These are phyloP conservation scores for Aldabrachelys gigantea DNA, from an alignment of 2,113 vertebrate genomes.

Conservation along the genomic window DNA sequence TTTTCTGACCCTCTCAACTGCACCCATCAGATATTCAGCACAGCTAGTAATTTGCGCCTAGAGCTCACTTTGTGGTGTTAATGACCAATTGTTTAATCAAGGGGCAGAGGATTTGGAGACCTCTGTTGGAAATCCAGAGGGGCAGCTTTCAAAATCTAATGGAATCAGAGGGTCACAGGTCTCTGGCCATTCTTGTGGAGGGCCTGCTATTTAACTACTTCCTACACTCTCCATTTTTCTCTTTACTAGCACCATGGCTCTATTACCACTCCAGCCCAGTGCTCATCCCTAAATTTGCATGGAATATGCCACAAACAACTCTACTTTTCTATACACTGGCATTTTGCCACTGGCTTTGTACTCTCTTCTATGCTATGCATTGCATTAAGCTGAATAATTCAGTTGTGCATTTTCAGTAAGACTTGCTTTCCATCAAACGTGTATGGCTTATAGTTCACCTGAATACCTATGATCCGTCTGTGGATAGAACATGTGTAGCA, in stretches of 20 bases:
- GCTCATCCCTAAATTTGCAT: background rate
- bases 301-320: background rate
- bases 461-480: background rate
- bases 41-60: background rate
- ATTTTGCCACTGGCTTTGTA: background rate
- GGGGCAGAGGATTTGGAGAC: background rate
- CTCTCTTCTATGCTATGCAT: background rate
- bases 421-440: background rate
- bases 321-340: accelerated
- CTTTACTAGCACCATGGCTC: background rate
- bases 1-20: background rate
- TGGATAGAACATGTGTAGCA: background rate
- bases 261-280: background rate
- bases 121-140: background rate
- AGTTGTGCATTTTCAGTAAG: background rate
- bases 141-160: background rate
- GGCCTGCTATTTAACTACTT: accelerated
- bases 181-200: background rate
- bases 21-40: background rate
- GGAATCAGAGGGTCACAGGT: background rate
- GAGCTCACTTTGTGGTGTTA: background rate
- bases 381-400: background rate
- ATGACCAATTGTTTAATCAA: background rate
- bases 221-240: background rate
- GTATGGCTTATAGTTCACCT: background rate